Evolutionary conservation across 2,797 vertebrate species (phyloP).

Genomic region (Pempheris klunzingeri): DNA sequence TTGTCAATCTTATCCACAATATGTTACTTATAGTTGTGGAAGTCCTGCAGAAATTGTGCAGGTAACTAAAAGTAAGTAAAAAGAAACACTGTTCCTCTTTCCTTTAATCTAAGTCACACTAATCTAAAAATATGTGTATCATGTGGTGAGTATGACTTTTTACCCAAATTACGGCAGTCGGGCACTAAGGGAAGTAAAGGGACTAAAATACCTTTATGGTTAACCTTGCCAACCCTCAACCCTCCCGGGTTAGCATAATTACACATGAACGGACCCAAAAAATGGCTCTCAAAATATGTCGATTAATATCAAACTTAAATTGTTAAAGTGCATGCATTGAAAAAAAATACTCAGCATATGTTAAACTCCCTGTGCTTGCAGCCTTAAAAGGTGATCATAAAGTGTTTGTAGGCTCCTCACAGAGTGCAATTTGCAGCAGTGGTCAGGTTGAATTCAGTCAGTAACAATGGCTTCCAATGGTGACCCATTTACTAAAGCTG

Average conservation of each 20-base stretch:
- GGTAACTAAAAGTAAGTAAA: accelerated
- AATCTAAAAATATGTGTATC: neutral
- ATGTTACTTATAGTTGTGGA: no score
- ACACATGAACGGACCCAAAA: neutral
- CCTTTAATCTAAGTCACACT: neutral
- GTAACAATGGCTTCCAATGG: neutral
- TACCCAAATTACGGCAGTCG: neutral
- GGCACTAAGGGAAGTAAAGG: no score
- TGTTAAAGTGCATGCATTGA: no score
- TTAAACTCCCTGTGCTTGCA: neutral
- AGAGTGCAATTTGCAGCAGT: neutral
- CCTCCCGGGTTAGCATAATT: neutral
- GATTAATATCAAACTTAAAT: neutral
- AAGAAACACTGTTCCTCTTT: no score
- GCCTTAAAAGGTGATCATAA: neutral
- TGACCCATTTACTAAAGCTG: constrained; percentile 19
- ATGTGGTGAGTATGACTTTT: no score
- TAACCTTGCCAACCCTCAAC: no score
- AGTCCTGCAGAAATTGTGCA: no score
- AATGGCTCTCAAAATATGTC: neutral
- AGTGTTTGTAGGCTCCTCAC: neutral
- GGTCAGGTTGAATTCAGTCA: neutral
- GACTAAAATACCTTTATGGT: no score
- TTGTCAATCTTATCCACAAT: neutral
- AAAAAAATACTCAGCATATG: neutral